These are phyloP conservation scores for Gambelia wislizenii DNA, from an alignment of 2,797 vertebrate genomes.

Conservation along the genomic window DNA sequence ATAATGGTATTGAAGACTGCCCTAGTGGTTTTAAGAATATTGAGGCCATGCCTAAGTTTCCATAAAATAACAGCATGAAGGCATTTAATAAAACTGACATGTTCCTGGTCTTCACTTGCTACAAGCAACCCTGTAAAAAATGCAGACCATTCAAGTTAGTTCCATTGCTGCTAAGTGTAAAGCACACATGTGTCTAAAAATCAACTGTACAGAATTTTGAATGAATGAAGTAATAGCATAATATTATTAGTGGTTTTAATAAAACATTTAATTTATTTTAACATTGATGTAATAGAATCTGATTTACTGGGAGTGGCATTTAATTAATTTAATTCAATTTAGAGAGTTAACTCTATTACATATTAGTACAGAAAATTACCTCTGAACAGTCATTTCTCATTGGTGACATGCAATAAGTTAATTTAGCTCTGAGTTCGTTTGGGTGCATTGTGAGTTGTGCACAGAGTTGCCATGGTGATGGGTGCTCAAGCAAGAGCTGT, in stretches of 20 bases:
- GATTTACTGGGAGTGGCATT: slow-evolving; percentile 78
- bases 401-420: slow-evolving; percentile 76
- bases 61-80: not conserved
- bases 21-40: not conserved
- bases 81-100: not conserved
- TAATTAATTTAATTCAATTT: slow-evolving; percentile 80
- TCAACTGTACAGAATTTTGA: slow-evolving; percentile 72
- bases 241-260: slow-evolving; percentile 79
- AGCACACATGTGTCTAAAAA: slow-evolving; percentile 66
- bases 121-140: slow-evolving; percentile 12
- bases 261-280: slow-evolving; percentile 80
- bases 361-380: slow-evolving; percentile 76
- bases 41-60: not conserved
- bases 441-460: slow-evolving; percentile 74
- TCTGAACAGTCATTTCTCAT: slow-evolving; percentile 76
- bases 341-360: slow-evolving; percentile 72
- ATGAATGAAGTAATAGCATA: slow-evolving; percentile 76
- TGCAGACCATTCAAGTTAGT: not conserved
- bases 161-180: slow-evolving; percentile 56
- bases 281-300: slow-evolving; percentile 74
- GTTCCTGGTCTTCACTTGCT: not conserved
- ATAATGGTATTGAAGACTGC: not conserved
- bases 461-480: slow-evolving; percentile 83
- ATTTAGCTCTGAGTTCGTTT: slow-evolving; percentile 73
- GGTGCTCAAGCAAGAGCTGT: slow-evolving; percentile 73